These are phyloP conservation scores for Dyspetes luteomarginatus DNA, from an alignment of 2,888 invertebrate species.

Conservation along the genomic window DNA sequence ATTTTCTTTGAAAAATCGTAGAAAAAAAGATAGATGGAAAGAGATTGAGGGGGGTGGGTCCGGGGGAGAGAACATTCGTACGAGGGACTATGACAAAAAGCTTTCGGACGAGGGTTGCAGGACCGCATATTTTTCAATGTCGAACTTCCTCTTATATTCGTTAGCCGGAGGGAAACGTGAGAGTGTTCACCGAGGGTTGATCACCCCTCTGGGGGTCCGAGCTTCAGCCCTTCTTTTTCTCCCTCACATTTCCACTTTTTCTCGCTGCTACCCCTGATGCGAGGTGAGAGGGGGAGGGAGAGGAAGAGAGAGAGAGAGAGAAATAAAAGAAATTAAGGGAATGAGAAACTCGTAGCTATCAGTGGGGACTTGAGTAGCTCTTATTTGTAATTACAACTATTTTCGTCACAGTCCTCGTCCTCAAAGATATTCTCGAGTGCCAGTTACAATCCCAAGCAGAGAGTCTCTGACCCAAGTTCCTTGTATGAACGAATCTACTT, in stretches of 20 bases:
- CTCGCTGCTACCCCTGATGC: background rate
- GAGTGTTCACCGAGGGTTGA: conserved; percentile 30
- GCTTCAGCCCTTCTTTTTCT: conserved; percentile 1
- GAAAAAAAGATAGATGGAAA: background rate
- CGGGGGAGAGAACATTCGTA: background rate
- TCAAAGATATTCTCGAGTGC: conserved; percentile 51
- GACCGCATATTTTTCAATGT: conserved; percentile 54
- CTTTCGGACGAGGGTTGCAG: conserved; percentile 16
- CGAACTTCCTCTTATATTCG: conserved; percentile 51
- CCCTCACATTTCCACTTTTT: conserved; percentile 3
- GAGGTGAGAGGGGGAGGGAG: background rate
- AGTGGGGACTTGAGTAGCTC: conserved; percentile 69
- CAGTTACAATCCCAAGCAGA: conserved; percentile 52
- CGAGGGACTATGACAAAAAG: conserved; percentile 13
- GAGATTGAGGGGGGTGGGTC: too few species aligned
- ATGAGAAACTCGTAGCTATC: conserved; percentile 41
- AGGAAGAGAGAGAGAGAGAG: conserved; percentile 14
- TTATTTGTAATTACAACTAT: conserved; percentile 74
- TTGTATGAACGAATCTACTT: conserved; percentile 22
- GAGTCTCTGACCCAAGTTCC: conserved; percentile 27
- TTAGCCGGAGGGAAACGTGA: conserved; percentile 32
- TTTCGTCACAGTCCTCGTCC: conserved; percentile 52
- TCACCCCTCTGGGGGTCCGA: conserved; percentile 45
- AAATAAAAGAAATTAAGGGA: conserved; percentile 26
- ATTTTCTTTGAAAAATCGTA: background rate